Evolutionary conservation across 2,113 vertebrate species (phyloP).

Genomic region (Micronisus gabar): DNA sequence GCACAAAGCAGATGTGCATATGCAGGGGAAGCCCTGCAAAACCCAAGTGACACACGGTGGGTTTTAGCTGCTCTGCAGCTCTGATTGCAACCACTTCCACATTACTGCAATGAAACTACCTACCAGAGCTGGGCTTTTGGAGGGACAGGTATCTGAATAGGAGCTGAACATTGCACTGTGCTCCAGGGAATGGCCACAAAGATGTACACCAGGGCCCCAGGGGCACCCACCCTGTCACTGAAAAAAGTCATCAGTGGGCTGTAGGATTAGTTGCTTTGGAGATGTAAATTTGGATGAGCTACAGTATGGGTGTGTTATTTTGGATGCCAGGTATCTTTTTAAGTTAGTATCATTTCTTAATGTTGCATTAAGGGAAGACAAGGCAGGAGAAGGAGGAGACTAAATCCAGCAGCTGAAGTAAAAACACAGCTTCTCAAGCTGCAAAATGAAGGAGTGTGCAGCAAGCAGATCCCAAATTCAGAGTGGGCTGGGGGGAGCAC

Average conservation of each 20-base stretch:
- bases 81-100: background rate
- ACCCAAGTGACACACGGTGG: background rate
- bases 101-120: background rate
- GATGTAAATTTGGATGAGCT: background rate
- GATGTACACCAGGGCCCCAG: background rate
- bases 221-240: background rate
- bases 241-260: background rate
- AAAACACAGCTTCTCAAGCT: background rate
- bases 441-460: background rate
- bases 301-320: background rate
- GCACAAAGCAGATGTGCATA: background rate
- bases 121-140: background rate
- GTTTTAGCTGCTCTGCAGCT: background rate
- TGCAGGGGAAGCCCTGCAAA: background rate
- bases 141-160: background rate
- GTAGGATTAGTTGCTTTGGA: background rate
- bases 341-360: background rate
- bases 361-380: background rate
- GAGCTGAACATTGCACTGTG: background rate
- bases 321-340: background rate
- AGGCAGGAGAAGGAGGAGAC: background rate
- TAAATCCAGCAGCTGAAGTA: background rate
- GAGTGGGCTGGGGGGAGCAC: background rate
- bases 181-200: background rate
- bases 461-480: background rate